Percentiles rank a stretch among this genome's conserved stretches.
phyloP scores from a whole-genome alignment of 2,113 vertebrate species.

The Amphiprion ocellaris region DNA sequence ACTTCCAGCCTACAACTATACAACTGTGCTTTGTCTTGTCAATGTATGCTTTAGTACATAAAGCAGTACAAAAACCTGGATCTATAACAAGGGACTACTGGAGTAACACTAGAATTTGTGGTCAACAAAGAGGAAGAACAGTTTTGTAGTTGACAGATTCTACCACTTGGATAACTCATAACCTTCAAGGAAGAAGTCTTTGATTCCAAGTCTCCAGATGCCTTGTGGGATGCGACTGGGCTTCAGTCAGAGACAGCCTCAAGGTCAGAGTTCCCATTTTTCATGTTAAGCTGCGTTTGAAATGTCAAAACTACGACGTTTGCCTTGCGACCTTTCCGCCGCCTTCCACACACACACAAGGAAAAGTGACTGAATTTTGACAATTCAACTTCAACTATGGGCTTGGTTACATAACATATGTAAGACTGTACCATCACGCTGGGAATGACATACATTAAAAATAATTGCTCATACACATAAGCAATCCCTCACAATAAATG shows the following conservation, averaged over 20 bases:
- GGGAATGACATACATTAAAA: conserved; percentile 88
- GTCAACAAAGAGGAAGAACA: conserved; percentile 71
- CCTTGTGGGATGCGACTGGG: conserved; percentile 50
- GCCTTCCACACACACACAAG: conserved; percentile 49
- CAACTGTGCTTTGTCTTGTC: conserved; percentile 74
- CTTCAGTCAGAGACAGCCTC: conserved; percentile 53
- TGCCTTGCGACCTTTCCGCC: conserved; percentile 46
- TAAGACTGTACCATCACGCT: conserved; percentile 89
- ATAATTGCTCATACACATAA: conserved; percentile 86
- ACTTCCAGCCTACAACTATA: conserved; percentile 63
- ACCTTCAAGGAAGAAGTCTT: conserved; percentile 66
- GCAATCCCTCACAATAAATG: conserved; percentile 86
- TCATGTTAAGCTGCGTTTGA: conserved; percentile 61
- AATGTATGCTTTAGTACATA: conserved; percentile 63
- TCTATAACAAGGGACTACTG: conserved; percentile 55
- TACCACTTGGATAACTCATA: conserved; percentile 62
- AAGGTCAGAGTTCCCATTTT: conserved; percentile 62
- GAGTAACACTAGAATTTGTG: conserved; percentile 62
- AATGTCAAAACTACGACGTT: conserved; percentile 69
- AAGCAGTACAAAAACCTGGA: conserved; percentile 75
- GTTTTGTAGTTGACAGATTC: conserved; percentile 66
- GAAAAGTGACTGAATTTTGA: conserved; percentile 73
- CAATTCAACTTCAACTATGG: conserved; percentile 78
- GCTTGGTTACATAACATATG: conserved; percentile 86
- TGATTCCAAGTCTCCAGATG: conserved; percentile 66